Base-by-base conservation (phyloP, 1,140 invertebrate genomes). In the Tigriopus japonicus region DNA sequence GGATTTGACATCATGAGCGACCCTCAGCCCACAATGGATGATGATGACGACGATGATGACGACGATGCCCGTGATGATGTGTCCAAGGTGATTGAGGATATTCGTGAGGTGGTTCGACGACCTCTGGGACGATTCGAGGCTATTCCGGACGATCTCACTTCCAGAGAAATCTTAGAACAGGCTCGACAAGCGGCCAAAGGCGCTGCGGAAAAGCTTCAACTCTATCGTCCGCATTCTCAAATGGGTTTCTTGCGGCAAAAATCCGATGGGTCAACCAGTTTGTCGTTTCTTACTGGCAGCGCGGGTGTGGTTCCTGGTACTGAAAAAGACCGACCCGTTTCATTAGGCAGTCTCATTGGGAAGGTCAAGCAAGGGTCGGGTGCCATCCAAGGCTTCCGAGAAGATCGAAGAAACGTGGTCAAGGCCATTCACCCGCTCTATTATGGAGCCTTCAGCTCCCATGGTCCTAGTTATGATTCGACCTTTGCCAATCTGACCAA, bases 401-500 rank as follows among this genome's bases (percentile, higher is more conserved):
- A 95, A 68, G 90, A 95, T 70, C 80, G 87, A 14, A 77, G 88
- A 49, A 95, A 94, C 71, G 73, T 83, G 62, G 83, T 85, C 0
- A 91, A 89, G 70, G 23, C 69, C 69, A 87, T 93, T 1, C 88
- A 88, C 69, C 87, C 91, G 0, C 72, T 95, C 1, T 87, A 90
- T 70, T 96, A 96, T 71, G 93, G 92, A 0, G 83, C 91, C 3
- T 98, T 91, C 75, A 85, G 87, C 42, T 92, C 89, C 1, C 94
- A 94, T 75, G 91, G 91, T 1, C 94, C 94, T 0, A 82, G 82
- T 17, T 92, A 91, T 72, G 93, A 98, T 71, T 93, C 90, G 0
- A 91, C 88, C 1, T 96, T 95, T 75, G 81, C 93, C 0, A 94
- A 88, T 68, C 73, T 98, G 19, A 88, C 82, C 12, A 89, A 93